Base-by-base conservation (phyloP, 2,888 invertebrate genomes). In the Emmelina monodactyla region DNA sequence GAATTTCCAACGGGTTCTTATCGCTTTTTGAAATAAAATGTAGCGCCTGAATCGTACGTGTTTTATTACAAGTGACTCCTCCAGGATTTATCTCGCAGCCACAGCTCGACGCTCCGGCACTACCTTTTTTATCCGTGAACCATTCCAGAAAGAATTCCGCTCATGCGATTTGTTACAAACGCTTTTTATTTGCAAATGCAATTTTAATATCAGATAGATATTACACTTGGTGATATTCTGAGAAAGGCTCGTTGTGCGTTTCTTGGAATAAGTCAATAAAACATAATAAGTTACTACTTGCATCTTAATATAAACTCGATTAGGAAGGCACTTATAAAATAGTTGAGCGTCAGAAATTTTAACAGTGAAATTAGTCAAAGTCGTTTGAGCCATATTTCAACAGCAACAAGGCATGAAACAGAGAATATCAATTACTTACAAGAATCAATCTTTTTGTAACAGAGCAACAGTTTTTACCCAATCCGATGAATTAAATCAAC, bases 1-100 rank as follows among this genome's bases (percentile, higher is more conserved):
- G 69, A 76, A 73, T 75, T 72, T 73, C 73, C 70, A n/a, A n/a
- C 65, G 66, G 65, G 66, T 70, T 68, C 76, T 76, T 78, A 79
- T 78, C 76, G 73, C 75, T 69, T 73, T 69, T 68, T 63, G 71
- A 76, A 79, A 79, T 79, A 78, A 78, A 76, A 78, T 73, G 76
- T 73, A 72, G 67, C 71, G 66, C 61, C 53, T 55, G 44, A 60
- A 60, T 62, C 67, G 71, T 69, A 72, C 75, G 76, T 76, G 75
- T 76, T 78, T 76, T 76, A 78, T 78, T 78, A 75, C 69, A 57
- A 56, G 58, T 59, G 65, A 68, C 69, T 67, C 64, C 64, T 67
- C n/a, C 56, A 67, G 71, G 70, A 76, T 73, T 76, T 76, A 76
- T 73, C 72, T 76, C 67, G 57, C 59, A 62, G 70, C 59, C 59